Evolutionary conservation across 1,140 invertebrate genomes (phyloP).

Genomic region (Zaprionus camerounensis): DNA sequence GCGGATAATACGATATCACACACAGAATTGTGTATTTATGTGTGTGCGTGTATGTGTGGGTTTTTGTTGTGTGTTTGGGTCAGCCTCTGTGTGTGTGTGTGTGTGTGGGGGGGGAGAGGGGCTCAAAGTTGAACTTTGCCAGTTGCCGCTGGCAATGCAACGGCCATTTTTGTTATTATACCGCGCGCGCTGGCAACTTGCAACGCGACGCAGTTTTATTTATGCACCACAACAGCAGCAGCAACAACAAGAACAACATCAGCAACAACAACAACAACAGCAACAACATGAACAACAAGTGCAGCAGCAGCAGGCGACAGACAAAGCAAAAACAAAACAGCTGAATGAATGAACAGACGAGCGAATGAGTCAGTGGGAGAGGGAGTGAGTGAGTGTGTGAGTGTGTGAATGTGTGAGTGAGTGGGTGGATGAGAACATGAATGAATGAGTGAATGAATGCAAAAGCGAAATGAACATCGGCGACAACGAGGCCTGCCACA

Average conservation of each 20-base stretch:
- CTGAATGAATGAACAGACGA: slow-evolving; percentile 13
- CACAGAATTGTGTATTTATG: neutral
- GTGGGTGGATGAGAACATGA: slow-evolving; percentile 6
- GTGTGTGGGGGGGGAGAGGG: neutral
- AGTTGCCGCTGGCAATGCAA: slow-evolving; percentile 17
- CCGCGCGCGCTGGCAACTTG: slow-evolving; percentile 27
- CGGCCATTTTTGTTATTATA: slow-evolving; percentile 43
- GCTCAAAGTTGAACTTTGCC: slow-evolving; percentile 4
- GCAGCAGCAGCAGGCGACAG: slow-evolving; percentile 11
- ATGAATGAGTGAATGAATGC: slow-evolving; percentile 33
- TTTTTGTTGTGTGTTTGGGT: slow-evolving; percentile 6
- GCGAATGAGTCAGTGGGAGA: slow-evolving; percentile 12
- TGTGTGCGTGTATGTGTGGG: neutral
- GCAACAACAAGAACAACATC: slow-evolving; percentile 9
- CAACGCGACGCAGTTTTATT: slow-evolving; percentile 64
- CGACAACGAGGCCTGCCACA: slow-evolving; percentile 46
- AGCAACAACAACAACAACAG: neutral
- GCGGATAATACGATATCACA: slow-evolving; percentile 19
- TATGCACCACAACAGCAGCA: slow-evolving; percentile 42
- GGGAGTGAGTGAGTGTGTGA: slow-evolving; percentile 14
- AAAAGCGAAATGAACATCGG: slow-evolving; percentile 41
- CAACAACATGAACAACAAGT: slow-evolving; percentile 9
- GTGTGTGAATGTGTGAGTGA: slow-evolving; percentile 15
- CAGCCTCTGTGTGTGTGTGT: neutral
- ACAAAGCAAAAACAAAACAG: slow-evolving; percentile 33